Evolutionary conservation across 2,888 invertebrate species (phyloP).

Genomic region (Apeira syringaria): DNA sequence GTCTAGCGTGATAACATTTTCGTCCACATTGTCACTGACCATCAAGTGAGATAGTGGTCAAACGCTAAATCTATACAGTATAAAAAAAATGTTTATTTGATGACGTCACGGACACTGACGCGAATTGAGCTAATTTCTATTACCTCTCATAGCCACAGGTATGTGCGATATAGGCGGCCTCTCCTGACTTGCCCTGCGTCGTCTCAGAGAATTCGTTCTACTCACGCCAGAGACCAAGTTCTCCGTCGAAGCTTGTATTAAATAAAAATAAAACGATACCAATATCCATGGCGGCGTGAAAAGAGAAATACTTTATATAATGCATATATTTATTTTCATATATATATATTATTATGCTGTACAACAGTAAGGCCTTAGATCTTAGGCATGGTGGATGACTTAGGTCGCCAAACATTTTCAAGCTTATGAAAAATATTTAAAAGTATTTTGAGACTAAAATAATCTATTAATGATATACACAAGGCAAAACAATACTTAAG

Average conservation of each 20-base stretch:
- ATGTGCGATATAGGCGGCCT: slow-evolving; percentile 73
- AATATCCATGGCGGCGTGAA: slow-evolving; percentile 44
- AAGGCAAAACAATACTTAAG: no score
- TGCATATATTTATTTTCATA: background rate
- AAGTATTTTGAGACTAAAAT: no score
- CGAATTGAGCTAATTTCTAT: background rate
- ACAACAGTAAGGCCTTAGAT: no score
- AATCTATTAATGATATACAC: no score
- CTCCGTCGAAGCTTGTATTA: slow-evolving; percentile 64
- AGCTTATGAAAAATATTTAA: no score
- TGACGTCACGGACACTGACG: no score
- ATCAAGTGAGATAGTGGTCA: no score
- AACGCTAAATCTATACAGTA: no score
- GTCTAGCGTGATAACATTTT: no score
- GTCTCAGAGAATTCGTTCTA: slow-evolving; percentile 59
- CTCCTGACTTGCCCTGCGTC: slow-evolving; percentile 71
- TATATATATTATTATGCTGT: background rate
- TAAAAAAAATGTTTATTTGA: no score
- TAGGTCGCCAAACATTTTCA: background rate
- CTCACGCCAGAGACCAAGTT: slow-evolving; percentile 63
- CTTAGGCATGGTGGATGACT: no score
- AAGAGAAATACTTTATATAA: slow-evolving; percentile 12
- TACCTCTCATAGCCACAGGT: slow-evolving; percentile 74
- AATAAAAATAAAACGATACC: background rate
- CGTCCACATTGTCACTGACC: no score